These are phyloP conservation scores for Eustalomyia histrio DNA, from an alignment of 2,888 invertebrate genomes.

Conservation along the genomic window DNA sequence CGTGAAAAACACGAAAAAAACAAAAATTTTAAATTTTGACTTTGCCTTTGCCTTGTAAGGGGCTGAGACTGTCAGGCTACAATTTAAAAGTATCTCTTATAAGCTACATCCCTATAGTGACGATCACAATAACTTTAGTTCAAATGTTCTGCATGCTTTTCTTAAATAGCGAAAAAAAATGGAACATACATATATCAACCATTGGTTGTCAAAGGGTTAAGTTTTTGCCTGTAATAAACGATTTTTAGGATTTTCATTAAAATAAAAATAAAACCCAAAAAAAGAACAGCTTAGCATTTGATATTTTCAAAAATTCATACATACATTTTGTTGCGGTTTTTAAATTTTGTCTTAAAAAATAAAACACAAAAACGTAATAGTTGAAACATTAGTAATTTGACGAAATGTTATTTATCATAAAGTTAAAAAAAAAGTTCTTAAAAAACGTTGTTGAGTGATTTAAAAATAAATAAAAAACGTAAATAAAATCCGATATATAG, in stretches of 20 bases:
- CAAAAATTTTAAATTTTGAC: too few species aligned
- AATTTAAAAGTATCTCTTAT: too few species aligned
- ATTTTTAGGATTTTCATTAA: background rate
- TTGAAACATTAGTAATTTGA: conserved; percentile 51
- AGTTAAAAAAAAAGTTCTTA: conserved; percentile 12
- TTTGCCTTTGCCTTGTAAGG: too few species aligned
- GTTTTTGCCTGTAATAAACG: background rate
- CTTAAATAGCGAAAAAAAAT: too few species aligned
- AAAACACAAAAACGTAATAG: conserved; percentile 17
- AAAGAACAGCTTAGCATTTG: conserved; percentile 45
- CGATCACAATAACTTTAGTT: too few species aligned
- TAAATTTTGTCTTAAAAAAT: conserved; percentile 22
- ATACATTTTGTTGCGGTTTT: conserved; percentile 22
- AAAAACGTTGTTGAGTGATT: conserved; percentile 52
- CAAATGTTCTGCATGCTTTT: too few species aligned
- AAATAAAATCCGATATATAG: conserved; percentile 45
- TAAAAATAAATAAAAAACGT: conserved; percentile 12
- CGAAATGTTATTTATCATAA: conserved; percentile 53
- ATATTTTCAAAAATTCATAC: conserved; percentile 21
- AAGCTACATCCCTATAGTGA: too few species aligned
- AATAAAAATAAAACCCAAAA: background rate
- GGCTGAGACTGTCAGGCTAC: too few species aligned
- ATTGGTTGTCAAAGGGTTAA: too few species aligned
- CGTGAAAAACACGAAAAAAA: too few species aligned
- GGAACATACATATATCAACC: too few species aligned